Base-by-base conservation (phyloP, 2,888 invertebrate genomes). In the Panopea generosa region DNA sequence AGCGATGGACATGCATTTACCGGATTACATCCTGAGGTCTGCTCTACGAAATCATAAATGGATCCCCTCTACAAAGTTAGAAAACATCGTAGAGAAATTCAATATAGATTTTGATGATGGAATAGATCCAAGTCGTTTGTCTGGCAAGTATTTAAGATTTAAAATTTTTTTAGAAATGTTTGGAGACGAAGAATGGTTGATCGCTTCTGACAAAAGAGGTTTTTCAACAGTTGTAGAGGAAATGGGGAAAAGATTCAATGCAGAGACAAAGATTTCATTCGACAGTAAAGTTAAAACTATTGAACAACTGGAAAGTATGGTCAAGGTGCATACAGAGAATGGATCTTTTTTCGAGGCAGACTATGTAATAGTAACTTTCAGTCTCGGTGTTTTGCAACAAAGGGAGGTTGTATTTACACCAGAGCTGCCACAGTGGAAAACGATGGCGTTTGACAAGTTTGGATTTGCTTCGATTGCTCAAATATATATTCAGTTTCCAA, bases 381-480 rank as follows among this genome's bases (percentile, higher is more conserved):
- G 83, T 40, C 50, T 83, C 7, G 83, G 83, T 11, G 83, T 83
- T 11, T 57, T 78, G n/a, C 75, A 83, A 40, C 55, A 75, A 11
- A 52, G 74, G 6, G 26, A 49, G 9, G 69, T 80, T 3, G 50
- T 24, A 2, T 83, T 83, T 43, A 33, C 20, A 14, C 83, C 83
- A 16, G 38, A 59, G 18, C 56, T 81, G 6, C 77, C 83, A 11
- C 52, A 40, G 0, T 69, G 70, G 59, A 83, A 83, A 52, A 27
- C 27, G 43, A 22, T 72, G 18, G 70, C 61, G 7, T 66, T 83
- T 9, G 66, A 72, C 40, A 57, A 69, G 60, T 67, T 71, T 40
- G 60, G 61, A 7, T 49, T 76, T n/a, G 59, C 45, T 38, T 6
- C 43, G 2, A 57, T 68, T 29, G 27, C 55, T 2, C 74, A 77